These are phyloP conservation scores for Ladona fulva DNA, from an alignment of 1,140 invertebrate genomes.

Conservation along the genomic window DNA sequence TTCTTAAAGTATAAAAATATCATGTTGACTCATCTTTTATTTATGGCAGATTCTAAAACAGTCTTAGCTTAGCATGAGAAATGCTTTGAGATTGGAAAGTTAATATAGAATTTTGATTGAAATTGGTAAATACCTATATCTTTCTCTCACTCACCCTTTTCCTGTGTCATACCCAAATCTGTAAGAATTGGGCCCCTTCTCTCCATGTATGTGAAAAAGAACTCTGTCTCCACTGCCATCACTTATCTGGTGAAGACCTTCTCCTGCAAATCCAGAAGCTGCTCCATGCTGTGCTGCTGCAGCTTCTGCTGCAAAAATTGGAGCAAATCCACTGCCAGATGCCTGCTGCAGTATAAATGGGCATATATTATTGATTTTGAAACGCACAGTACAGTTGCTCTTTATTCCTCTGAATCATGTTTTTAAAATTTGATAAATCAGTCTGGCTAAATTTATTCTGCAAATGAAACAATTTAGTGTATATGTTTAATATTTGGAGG, in stretches of 20 bases:
- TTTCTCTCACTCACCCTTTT: conserved; percentile 53
- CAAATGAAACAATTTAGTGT: too few species aligned
- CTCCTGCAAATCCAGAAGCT: not conserved
- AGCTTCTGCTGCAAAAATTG: not conserved
- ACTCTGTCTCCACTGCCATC: conserved; percentile 34
- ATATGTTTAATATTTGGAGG: too few species aligned
- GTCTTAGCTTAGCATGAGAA: too few species aligned
- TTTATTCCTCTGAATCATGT: not conserved
- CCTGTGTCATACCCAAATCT: conserved; percentile 82
- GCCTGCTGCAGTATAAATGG: not conserved
- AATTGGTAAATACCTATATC: too few species aligned
- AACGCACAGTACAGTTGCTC: not conserved
- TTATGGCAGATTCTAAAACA: too few species aligned
- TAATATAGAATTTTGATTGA: too few species aligned
- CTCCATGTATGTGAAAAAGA: conserved; percentile 54
- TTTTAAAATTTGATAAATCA: not conserved
- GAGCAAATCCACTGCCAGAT: not conserved
- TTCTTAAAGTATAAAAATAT: too few species aligned
- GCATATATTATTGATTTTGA: not conserved
- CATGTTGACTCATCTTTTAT: too few species aligned
- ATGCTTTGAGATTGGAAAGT: too few species aligned
- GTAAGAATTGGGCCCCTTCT: conserved; percentile 72
- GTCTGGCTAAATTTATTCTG: not conserved
- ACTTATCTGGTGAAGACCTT: not conserved
- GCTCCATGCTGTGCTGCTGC: not conserved